Percentiles rank a stretch among this genome's conserved stretches.
Evolutionary conservation across 2,888 invertebrate genomes (phyloP).

Genomic region (Blomia tropicalis): DNA sequence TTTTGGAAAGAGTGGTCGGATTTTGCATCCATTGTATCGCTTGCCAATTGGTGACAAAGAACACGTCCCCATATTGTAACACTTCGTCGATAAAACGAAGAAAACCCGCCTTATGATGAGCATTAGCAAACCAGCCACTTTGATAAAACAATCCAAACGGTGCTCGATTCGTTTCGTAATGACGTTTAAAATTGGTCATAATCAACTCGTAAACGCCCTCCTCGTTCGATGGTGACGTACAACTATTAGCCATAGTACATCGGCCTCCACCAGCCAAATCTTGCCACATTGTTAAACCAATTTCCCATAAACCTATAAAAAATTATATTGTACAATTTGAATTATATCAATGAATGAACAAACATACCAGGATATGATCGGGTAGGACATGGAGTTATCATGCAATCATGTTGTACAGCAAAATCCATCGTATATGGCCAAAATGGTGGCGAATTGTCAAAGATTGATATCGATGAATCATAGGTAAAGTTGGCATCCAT

Average conservation of each 20-base stretch:
- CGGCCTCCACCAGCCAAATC: constrained; percentile 62
- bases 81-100: constrained; percentile 66
- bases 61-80: constrained; percentile 51
- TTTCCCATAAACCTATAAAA: constrained; percentile 22
- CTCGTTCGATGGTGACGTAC: constrained; percentile 71
- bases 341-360: neutral
- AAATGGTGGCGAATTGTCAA: constrained; percentile 79
- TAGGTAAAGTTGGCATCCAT: constrained; percentile 88
- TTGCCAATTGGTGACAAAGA: constrained; percentile 81
- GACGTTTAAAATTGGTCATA: constrained; percentile 81
- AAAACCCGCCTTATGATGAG: constrained; percentile 83
- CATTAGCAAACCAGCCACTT: constrained; percentile 86
- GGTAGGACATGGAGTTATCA: constrained; percentile 87
- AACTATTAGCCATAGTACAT: constrained; percentile 88
- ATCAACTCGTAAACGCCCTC: constrained; percentile 83
- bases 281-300: constrained; percentile 92
- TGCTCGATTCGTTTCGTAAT: constrained; percentile 80
- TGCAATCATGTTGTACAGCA: constrained; percentile 83
- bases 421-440: constrained; percentile 94
- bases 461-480: constrained; percentile 86
- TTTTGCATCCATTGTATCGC: constrained; percentile 84
- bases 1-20: constrained; percentile 63
- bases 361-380: constrained; percentile 59
- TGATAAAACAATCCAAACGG: constrained; percentile 84
- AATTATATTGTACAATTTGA: neutral